Conservation (phyloP, 2,113 vertebrate species). For the Tychaedon coryphoeus region DNA sequence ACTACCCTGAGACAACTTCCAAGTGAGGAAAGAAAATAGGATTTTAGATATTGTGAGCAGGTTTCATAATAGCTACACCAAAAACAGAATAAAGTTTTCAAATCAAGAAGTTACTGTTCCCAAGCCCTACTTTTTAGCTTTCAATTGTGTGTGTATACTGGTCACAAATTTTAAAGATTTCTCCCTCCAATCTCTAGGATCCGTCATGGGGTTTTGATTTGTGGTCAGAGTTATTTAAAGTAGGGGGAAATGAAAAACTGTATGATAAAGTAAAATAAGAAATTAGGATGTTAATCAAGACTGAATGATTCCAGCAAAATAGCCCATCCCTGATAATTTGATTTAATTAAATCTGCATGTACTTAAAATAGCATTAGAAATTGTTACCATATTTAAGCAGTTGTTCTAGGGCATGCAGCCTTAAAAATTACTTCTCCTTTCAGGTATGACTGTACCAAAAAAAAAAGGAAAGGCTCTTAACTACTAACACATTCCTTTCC, state of each 20-base stretch:
- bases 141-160: background rate
- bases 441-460: conserved; percentile 13
- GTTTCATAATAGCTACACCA: background rate
- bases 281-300: conserved; percentile 60
- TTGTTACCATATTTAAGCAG: conserved; percentile 65
- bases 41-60: background rate
- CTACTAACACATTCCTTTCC: conserved; percentile 42
- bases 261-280: conserved; percentile 54
- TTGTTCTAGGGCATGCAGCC: conserved; percentile 19
- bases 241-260: conserved; percentile 54
- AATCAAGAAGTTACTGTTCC: background rate
- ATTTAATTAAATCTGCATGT: conserved; percentile 62
- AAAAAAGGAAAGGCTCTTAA: conserved; percentile 27
- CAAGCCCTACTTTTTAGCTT: background rate
- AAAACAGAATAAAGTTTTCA: conserved; percentile 3
- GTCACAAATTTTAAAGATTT: conserved; percentile 18
- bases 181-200: background rate
- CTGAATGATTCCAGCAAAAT: conserved; percentile 46
- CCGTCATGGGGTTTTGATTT: conserved; percentile 44
- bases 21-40: background rate
- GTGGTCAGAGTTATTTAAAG: conserved; percentile 62
- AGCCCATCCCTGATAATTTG: conserved; percentile 25
- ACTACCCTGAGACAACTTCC: background rate
- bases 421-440: conserved; percentile 50
- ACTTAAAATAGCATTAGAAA: conserved; percentile 67